Base-by-base conservation (phyloP, 2,888 invertebrate genomes). In the Acronicta alni region DNA sequence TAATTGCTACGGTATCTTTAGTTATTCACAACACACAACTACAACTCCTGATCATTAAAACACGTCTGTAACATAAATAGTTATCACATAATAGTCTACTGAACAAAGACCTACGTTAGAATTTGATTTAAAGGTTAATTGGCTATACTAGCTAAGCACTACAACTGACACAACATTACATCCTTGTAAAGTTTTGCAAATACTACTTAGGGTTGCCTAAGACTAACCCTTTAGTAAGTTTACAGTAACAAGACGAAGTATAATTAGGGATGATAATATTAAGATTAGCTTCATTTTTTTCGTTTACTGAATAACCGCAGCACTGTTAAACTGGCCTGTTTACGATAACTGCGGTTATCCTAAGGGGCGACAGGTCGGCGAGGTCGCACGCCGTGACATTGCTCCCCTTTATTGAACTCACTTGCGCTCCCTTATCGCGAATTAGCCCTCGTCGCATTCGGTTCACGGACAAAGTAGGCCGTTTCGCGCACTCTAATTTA, bases 351-450 rank as follows among this genome's bases (percentile, higher is more conserved):
- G 83, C 64, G 81, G 82, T 87, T 89, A 88, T 89, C 84, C 83
- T 68, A 73, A 75, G 77, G 79, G 82, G 80, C 65, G 77, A 76
- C 68, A 75, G 79, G 80, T 80, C 78, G 76, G 71, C 61, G 70
- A 77, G 85, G 84, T 83, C 80, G 80, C 77, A 77, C 81, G 81
- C 81, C 83, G 86, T 86, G 87, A 88, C 89, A 87, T 89, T 85
- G 87, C 86, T 85, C 86, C 86, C 83, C 83, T 86, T 86, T 87
- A 90, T 90, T 90, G 88, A 86, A 88, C 87, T 84, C 80, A 83
- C 83, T 87, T 84, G 83, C 82, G 83, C 84, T 88, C 87, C 89
- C 89, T 91, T 91, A 92, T 91, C 89, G 85, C 87, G 87, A 91
- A 91, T 90, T 91, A 91, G 89, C 86, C 84, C 86, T 84, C 84